Evolutionary conservation across 1,140 invertebrate species (phyloP).

Genomic region (Campoletis sonorensis): DNA sequence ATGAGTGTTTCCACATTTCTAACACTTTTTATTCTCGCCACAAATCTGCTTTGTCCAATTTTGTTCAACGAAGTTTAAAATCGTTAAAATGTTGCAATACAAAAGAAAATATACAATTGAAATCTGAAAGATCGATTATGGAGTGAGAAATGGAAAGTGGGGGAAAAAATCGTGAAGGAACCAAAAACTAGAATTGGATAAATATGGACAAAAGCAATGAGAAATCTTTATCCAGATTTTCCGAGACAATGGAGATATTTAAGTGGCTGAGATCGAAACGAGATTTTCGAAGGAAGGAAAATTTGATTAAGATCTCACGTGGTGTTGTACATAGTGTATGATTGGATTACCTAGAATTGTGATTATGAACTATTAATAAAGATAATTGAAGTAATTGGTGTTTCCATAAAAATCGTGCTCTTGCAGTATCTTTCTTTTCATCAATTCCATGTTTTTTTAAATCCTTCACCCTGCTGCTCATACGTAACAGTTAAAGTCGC

Average conservation of each 20-base stretch:
- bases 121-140: no score
- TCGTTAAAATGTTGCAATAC: not conserved
- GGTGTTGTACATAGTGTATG: constrained; percentile 43
- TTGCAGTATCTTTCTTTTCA: not conserved
- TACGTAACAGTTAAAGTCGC: no score
- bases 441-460: not conserved
- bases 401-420: not conserved
- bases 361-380: constrained; percentile 39
- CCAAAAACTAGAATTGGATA: no score
- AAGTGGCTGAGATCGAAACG: not conserved
- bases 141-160: no score
- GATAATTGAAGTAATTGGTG: constrained; percentile 2
- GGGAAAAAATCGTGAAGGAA: no score
- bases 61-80: not conserved
- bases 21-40: not conserved
- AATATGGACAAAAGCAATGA: no score
- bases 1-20: not conserved
- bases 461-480: no score
- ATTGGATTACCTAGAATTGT: constrained; percentile 40
- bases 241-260: no score
- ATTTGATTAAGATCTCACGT: not conserved
- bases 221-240: no score
- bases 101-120: not conserved
- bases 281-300: not conserved
- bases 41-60: constrained; percentile 1